These are phyloP conservation scores for Hyles lineata DNA, from an alignment of 2,888 invertebrate species.

Conservation along the genomic window DNA sequence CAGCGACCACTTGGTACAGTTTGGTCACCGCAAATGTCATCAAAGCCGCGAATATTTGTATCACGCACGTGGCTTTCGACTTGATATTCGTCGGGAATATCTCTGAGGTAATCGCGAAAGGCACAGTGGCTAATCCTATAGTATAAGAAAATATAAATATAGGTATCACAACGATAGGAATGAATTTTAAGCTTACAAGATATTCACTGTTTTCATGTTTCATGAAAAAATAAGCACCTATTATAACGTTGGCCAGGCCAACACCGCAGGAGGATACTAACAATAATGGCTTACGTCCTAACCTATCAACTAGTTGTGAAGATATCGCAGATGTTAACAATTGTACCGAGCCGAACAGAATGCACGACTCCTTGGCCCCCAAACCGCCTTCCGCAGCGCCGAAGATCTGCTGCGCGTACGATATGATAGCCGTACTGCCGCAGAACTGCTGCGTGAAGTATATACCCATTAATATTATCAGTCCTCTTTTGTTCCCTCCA, in stretches of 20 bases:
- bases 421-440: constrained; percentile 85
- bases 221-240: constrained; percentile 84
- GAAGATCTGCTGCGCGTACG: constrained; percentile 87
- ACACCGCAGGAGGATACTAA: constrained; percentile 85
- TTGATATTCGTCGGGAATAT: constrained; percentile 87
- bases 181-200: constrained; percentile 77
- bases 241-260: constrained; percentile 79
- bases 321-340: constrained; percentile 83
- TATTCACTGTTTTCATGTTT: constrained; percentile 76
- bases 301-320: constrained; percentile 84
- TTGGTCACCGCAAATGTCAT: constrained; percentile 86
- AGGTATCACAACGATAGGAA: constrained; percentile 85
- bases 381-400: constrained; percentile 78
- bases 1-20: constrained; percentile 82
- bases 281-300: constrained; percentile 86
- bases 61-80: constrained; percentile 86
- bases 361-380: constrained; percentile 78
- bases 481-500: constrained; percentile 82
- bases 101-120: constrained; percentile 87
- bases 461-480: constrained; percentile 85
- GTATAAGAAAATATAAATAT: constrained; percentile 86
- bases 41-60: constrained; percentile 85
- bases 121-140: constrained; percentile 86
- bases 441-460: constrained; percentile 87
- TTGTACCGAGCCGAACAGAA: constrained; percentile 82